Evolutionary conservation across 2,797 vertebrate genomes (phyloP).

Genomic region (Holocentrus rufus): DNA sequence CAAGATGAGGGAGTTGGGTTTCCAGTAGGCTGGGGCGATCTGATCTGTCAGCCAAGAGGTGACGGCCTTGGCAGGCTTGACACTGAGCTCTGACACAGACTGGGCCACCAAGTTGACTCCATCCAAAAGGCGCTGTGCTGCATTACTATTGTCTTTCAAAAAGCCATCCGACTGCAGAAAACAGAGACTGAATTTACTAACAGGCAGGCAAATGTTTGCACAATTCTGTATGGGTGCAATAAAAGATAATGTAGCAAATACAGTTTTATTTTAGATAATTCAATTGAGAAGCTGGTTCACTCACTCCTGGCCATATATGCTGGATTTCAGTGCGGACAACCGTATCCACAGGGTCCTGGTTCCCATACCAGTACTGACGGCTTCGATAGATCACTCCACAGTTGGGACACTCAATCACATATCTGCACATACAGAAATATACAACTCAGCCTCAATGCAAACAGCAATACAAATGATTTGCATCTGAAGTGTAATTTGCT

Average conservation of each 20-base stretch:
- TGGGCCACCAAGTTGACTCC: constrained; percentile 98
- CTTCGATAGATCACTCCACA: constrained; percentile 86
- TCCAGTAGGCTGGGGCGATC: constrained; percentile 97
- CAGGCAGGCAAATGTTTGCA: background rate
- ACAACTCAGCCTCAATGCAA: background rate
- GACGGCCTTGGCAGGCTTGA: constrained; percentile 97
- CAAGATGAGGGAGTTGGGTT: constrained; percentile 94
- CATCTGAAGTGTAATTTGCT: background rate
- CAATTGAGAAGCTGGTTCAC: constrained; percentile 48
- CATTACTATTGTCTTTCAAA: constrained; percentile 98
- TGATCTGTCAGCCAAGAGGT: constrained; percentile 97
- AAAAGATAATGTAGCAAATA: background rate
- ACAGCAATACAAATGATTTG: background rate
- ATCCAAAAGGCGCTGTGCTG: constrained; percentile 95
- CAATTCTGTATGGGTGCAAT: background rate
- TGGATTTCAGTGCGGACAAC: constrained; percentile 99
- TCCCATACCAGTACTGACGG: constrained; percentile 81
- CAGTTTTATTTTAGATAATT: background rate
- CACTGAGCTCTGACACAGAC: constrained; percentile 96
- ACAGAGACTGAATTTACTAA: constrained; percentile 15
- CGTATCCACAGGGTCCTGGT: constrained; percentile 92
- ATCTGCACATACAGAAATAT: constrained; percentile 56
- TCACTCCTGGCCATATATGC: constrained; percentile 97
- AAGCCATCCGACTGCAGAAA: constrained; percentile 89
- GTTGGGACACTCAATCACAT: constrained; percentile 79